phyloP scores from a whole-genome alignment of 2,113 vertebrate species.

The Cinclus mexicanus region DNA sequence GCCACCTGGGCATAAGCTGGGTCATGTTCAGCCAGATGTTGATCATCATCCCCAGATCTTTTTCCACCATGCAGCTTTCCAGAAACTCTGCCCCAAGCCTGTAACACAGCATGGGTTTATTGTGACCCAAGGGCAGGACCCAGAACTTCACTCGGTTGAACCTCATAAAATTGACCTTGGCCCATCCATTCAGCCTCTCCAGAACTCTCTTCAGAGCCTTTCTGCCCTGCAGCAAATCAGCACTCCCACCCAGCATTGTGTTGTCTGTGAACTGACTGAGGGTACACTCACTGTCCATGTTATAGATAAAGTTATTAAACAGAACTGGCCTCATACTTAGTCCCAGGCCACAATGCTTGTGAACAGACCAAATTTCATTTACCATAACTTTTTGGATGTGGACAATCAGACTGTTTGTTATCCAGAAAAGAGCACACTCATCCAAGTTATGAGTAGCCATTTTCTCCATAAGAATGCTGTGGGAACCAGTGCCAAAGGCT shows the following conservation, averaged over 20 bases:
- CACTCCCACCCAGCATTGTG: neutral
- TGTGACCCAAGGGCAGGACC: neutral
- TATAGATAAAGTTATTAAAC: neutral
- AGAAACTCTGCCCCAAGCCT: neutral
- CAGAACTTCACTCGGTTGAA: neutral
- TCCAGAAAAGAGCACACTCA: neutral
- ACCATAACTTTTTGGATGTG: neutral
- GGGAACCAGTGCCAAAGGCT: neutral
- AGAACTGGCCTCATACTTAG: neutral
- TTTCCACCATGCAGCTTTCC: neutral
- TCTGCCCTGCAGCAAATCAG: neutral
- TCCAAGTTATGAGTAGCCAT: neutral
- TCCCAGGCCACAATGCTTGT: no score
- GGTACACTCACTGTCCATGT: fast-evolving
- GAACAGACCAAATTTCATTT: neutral
- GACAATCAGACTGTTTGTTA: neutral
- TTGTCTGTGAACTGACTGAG: neutral
- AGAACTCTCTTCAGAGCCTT: neutral
- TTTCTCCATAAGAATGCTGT: neutral
- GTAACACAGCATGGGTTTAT: fast-evolving
- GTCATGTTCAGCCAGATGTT: neutral
- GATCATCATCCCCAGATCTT: neutral
- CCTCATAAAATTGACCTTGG: neutral
- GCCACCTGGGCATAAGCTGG: neutral
- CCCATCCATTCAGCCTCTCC: neutral